Base-by-base conservation (phyloP, 2,888 invertebrate species). In the Brachylomia viminalis region DNA sequence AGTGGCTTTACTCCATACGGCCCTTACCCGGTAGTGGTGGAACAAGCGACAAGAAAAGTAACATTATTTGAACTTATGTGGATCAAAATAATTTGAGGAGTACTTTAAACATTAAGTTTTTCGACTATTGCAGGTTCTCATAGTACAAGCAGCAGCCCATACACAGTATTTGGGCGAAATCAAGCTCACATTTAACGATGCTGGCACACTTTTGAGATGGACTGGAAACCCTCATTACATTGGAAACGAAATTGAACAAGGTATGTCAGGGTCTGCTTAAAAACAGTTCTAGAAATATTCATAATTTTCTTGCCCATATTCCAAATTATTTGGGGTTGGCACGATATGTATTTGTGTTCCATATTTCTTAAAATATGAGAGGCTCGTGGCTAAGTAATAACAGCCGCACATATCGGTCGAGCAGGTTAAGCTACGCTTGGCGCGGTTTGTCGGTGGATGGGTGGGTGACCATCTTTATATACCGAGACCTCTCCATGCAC, bases 101-200 rank as follows among this genome's bases (percentile, higher is more conserved):
- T 27, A 45, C 2, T 7, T 6, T 27, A 38, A 38, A 38, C 5
- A 38, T 42, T 42, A 10, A 0, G 5, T 17, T 30, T 33, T 11
- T n/a, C 8, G 20, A 38, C 7, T 74, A 73, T 86, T 89, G 38
- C 80, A 96, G 92, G 97, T 98, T 3, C 91, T 98, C 10, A 97
- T 98, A 67, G 98, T 98, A 0, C 98, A 98, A 94, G 98, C 98
- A 0, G 97, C 97, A 2, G 97, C 98, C 0, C 98, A 97, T 87
- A 97, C 98, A 0, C 97, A 97, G 91, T 99, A 98, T 92, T 95
- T 99, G 42, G 99, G 99, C 1, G 97, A 98, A 91, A 96, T 99
- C 23, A 97, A 97, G n/a, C 97, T 99, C 0, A 96, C 93, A 83
- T 98, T 98, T 89, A 97, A 98, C 91, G 96, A 97, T 1, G 88